phyloP scores from a whole-genome alignment of 2,888 invertebrate species.

The Cistogaster globosa region DNA sequence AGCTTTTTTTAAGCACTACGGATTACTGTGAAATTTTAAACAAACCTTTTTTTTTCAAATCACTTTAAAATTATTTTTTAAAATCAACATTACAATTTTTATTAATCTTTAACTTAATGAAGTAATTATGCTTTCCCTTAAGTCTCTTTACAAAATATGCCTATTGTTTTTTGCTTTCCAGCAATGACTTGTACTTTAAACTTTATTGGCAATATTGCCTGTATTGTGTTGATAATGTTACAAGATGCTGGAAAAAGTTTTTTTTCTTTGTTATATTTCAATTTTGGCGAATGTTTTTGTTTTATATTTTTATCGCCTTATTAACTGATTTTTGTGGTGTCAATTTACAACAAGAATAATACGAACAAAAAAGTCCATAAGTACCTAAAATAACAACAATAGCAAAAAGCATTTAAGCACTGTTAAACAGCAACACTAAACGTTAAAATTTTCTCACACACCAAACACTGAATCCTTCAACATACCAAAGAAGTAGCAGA shows the following conservation, averaged over 20 bases:
- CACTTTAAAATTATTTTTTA: not conserved
- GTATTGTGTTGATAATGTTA: constrained; percentile 65
- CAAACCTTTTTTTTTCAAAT: not conserved
- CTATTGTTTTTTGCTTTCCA: constrained; percentile 49
- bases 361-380: constrained; percentile 63
- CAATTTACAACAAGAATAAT: constrained; percentile 76
- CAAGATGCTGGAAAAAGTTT: constrained; percentile 72
- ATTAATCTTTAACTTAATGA: constrained; percentile 23
- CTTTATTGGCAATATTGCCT: constrained; percentile 68
- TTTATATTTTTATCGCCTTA: constrained; percentile 77
- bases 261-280: constrained; percentile 54
- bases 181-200: constrained; percentile 66
- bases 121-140: constrained; percentile 23
- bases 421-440: constrained; percentile 50
- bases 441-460: not conserved
- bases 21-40: no score
- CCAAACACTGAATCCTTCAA: not conserved
- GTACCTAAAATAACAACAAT: constrained; percentile 57
- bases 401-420: constrained; percentile 53
- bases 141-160: constrained; percentile 17
- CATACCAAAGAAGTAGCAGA: constrained; percentile 36
- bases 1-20: no score
- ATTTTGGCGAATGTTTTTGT: constrained; percentile 41
- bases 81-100: not conserved
- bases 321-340: constrained; percentile 81